These are phyloP conservation scores for Melanargia galathea DNA, from an alignment of 2,888 invertebrate species.

Conservation along the genomic window DNA sequence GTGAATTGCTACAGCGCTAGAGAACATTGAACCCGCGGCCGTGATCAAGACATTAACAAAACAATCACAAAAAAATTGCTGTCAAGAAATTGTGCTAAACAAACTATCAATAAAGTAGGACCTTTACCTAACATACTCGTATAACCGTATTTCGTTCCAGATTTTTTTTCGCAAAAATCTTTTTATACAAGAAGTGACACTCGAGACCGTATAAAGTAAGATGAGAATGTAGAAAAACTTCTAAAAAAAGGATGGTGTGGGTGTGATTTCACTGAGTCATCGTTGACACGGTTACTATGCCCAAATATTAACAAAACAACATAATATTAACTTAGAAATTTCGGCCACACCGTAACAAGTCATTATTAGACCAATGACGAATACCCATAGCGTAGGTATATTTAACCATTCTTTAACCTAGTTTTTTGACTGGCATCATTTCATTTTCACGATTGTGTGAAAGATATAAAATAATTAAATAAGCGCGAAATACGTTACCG, in stretches of 20 bases:
- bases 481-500: conserved; percentile 5
- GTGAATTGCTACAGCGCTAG: conserved; percentile 32
- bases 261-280: conserved; percentile 63
- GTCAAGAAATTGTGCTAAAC: conserved; percentile 34
- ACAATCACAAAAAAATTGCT: conserved; percentile 28
- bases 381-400: background rate
- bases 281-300: conserved; percentile 54
- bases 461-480: conserved; percentile 14
- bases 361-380: conserved; percentile 19
- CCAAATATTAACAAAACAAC: conserved; percentile 59
- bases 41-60: conserved; percentile 29
- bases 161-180: conserved; percentile 34
- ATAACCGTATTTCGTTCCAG: conserved; percentile 41
- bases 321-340: conserved; percentile 51
- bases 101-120: conserved; percentile 30
- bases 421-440: background rate
- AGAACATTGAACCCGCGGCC: conserved; percentile 30
- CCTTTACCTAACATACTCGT: conserved; percentile 27
- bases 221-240: conserved; percentile 36
- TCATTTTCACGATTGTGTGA: conserved; percentile 3
- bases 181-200: conserved; percentile 35
- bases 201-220: conserved; percentile 35
- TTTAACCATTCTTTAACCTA: conserved; percentile 2
- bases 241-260: conserved; percentile 51
- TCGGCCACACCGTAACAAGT: conserved; percentile 36